These are phyloP conservation scores for Pluvialis apricaria DNA, from an alignment of 2,113 vertebrate species.

Conservation along the genomic window DNA sequence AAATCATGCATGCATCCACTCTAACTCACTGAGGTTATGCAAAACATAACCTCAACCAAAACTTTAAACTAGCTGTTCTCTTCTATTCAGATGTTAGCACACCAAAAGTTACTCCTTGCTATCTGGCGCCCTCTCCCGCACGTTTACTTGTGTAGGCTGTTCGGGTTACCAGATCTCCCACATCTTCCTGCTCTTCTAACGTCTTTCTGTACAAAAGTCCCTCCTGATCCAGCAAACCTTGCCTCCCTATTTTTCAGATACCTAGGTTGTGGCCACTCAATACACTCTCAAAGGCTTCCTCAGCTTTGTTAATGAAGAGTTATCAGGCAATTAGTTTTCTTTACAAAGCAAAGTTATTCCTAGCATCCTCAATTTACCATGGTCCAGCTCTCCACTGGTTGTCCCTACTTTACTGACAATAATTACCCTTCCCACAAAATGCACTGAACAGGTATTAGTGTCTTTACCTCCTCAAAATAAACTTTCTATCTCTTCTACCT, in stretches of 20 bases:
- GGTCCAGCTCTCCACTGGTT: neutral
- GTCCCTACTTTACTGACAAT: neutral
- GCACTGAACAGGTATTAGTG: neutral
- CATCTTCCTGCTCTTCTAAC: neutral
- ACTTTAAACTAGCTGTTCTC: neutral
- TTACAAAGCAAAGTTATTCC: neutral
- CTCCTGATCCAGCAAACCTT: neutral
- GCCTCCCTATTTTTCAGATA: neutral
- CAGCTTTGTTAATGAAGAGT: neutral
- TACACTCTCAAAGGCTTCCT: neutral
- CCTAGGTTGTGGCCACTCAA: neutral
- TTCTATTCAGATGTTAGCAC: fast-evolving
- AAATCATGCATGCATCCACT: neutral
- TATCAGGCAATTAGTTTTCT: neutral
- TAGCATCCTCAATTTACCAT: neutral
- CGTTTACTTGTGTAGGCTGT: neutral
- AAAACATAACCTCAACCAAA: neutral
- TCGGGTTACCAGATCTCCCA: neutral
- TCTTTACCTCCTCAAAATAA: neutral
- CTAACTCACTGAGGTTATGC: neutral
- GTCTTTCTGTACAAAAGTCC: neutral
- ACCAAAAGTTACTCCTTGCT: neutral
- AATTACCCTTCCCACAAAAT: neutral
- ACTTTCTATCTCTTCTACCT: neutral
- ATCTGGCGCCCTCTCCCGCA: constrained; percentile 51